Conservation (phyloP, 53 echinoderm and acorn worm genomes). For the Apostichopus leukothele region DNA sequence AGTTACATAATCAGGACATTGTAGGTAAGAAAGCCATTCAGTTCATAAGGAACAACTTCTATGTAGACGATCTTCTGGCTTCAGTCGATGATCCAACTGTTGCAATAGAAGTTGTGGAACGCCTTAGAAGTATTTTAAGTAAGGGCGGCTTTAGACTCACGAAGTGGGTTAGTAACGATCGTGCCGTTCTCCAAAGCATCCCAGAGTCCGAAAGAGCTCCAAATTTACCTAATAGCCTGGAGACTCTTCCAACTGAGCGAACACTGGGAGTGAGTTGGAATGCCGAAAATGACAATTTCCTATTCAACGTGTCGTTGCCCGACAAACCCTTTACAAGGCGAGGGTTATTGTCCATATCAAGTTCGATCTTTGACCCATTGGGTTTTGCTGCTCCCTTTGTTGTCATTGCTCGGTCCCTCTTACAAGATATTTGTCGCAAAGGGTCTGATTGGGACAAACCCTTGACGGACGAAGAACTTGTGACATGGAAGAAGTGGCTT, state of each 20-base stretch:
- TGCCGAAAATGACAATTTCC: slow-evolving; percentile 55
- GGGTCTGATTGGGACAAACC: slow-evolving; percentile 48
- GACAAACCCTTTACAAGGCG: slow-evolving; percentile 61
- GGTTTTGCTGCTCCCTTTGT: slow-evolving; percentile 4
- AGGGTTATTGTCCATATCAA: slow-evolving; percentile 62
- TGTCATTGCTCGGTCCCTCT: slow-evolving; percentile 56
- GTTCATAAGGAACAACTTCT: slow-evolving; percentile 39
- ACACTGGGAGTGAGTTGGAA: slow-evolving; percentile 67
- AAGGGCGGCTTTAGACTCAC: too few relatives aligned
- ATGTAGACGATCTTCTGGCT: slow-evolving; percentile 50
- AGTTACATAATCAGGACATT: not conserved
- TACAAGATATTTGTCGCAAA: slow-evolving; percentile 61
- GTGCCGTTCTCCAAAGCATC: slow-evolving; percentile 50
- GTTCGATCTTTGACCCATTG: not conserved
- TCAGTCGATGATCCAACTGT: not conserved
- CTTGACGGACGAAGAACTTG: slow-evolving; percentile 39
- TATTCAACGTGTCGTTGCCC: slow-evolving; percentile 50
- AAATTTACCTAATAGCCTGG: slow-evolving; percentile 39
- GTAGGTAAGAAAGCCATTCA: slow-evolving; percentile 43
- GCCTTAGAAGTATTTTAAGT: slow-evolving; percentile 38
- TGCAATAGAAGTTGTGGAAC: not conserved
- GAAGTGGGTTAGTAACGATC: not conserved
- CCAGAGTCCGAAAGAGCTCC: not conserved
- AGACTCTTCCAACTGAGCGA: slow-evolving; percentile 45
- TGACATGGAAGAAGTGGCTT: too few relatives aligned